Percentiles rank a stretch among this genome's conserved stretches.
These are phyloP conservation scores for Cabera pusaria DNA, from an alignment of 2,888 invertebrate species.

Conservation along the genomic window DNA sequence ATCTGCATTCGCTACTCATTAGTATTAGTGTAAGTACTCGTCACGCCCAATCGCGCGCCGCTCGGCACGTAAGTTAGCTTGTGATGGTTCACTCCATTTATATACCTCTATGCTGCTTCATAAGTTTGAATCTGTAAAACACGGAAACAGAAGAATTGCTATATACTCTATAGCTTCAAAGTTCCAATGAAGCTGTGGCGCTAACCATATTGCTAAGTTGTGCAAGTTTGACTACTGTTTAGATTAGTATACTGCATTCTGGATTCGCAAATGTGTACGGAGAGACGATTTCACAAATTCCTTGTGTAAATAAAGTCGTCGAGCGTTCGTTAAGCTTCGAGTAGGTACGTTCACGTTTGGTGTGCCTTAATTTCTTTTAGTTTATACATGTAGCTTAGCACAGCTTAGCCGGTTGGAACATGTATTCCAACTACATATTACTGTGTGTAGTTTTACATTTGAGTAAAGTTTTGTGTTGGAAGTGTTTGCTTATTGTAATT, in stretches of 20 bases:
- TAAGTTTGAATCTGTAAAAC: too few species aligned
- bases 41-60: too few species aligned
- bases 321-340: conserved; percentile 31
- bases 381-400: conserved; percentile 19
- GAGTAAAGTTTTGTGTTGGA: background rate
- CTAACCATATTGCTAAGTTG: too few species aligned
- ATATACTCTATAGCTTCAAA: too few species aligned
- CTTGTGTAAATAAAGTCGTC: conserved; percentile 36
- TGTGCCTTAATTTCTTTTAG: conserved; percentile 33
- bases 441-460: conserved; percentile 2
- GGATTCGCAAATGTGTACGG: conserved; percentile 14
- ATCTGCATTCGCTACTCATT: too few species aligned
- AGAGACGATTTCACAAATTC: conserved; percentile 39
- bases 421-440: conserved; percentile 19
- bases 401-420: conserved; percentile 22
- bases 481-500: conserved; percentile 2
- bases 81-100: too few species aligned
- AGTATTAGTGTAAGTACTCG: too few species aligned
- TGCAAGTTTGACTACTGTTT: conserved; percentile 9
- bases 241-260: background rate
- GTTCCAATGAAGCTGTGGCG: too few species aligned
- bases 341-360: conserved; percentile 21
- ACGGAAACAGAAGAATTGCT: too few species aligned
- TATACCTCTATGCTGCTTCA: too few species aligned
- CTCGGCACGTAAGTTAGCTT: too few species aligned